These are phyloP conservation scores for Vultur gryphus DNA, from an alignment of 2,797 vertebrate genomes.

Conservation along the genomic window DNA sequence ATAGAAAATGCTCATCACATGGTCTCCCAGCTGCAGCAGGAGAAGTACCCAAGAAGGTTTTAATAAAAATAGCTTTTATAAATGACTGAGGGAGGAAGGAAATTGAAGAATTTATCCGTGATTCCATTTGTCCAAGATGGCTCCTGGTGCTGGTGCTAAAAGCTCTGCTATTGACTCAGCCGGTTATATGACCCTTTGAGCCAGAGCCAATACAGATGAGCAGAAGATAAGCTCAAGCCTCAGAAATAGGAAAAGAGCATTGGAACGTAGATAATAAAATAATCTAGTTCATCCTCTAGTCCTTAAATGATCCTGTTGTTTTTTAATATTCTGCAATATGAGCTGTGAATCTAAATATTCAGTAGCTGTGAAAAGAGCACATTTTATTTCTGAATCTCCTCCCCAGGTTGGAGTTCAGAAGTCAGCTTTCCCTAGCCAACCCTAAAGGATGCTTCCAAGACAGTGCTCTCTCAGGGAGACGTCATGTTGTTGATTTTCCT, in stretches of 20 bases:
- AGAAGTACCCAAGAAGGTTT: conserved; percentile 11
- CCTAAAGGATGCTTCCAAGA: not conserved
- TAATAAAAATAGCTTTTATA: conserved; percentile 39
- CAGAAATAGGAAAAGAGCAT: not conserved
- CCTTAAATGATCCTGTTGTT: not conserved
- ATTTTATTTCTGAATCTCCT: not conserved
- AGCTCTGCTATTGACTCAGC: not conserved
- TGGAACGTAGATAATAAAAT: not conserved
- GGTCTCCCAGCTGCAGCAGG: conserved; percentile 10
- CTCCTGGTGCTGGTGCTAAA: not conserved
- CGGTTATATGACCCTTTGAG: not conserved
- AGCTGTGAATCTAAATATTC: not conserved
- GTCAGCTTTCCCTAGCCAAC: not conserved
- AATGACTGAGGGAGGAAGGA: not conserved
- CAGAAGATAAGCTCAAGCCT: not conserved
- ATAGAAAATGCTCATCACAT: conserved; percentile 23
- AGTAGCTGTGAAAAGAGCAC: not conserved
- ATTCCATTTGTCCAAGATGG: conserved; percentile 44
- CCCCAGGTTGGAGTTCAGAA: not conserved
- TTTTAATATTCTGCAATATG: not conserved
- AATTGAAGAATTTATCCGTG: not conserved
- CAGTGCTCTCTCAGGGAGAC: not conserved
- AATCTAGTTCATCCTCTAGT: not conserved
- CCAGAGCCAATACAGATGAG: not conserved
- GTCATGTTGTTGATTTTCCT: not conserved